These are phyloP conservation scores for Nasonia longicornis DNA, from an alignment of 1,140 invertebrate genomes.

Conservation along the genomic window DNA sequence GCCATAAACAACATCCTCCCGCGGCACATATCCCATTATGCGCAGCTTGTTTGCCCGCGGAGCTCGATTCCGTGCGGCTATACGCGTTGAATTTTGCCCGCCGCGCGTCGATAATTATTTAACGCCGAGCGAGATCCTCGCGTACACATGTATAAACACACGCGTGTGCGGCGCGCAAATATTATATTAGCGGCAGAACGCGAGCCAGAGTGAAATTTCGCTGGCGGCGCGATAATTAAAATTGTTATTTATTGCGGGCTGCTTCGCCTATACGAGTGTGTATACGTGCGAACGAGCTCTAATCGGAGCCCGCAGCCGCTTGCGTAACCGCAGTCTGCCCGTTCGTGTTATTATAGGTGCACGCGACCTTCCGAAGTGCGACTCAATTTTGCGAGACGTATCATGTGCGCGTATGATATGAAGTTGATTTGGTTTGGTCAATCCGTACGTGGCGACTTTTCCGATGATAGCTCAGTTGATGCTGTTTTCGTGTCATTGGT, in stretches of 20 bases:
- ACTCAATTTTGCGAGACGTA: no score
- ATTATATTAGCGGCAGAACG: conserved; percentile 50
- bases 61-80: background rate
- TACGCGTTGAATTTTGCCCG: background rate
- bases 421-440: background rate
- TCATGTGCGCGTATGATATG: no score
- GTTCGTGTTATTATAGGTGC: conserved; percentile 45
- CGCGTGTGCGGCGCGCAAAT: conserved; percentile 39
- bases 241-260: conserved; percentile 56
- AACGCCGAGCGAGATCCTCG: background rate
- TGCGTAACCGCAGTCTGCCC: conserved; percentile 46
- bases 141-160: background rate
- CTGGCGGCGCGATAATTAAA: conserved; percentile 55
- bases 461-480: no score
- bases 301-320: conserved; percentile 48
- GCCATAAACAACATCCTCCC: background rate
- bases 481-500: no score
- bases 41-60: no score
- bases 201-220: conserved; percentile 50
- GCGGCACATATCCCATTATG: background rate
- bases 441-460: background rate
- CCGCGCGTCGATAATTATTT: conserved; percentile 23
- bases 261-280: background rate
- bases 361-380: background rate
- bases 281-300: conserved; percentile 23